phyloP scores from a whole-genome alignment of 2,797 vertebrate species.

The Siniperca undulata region DNA sequence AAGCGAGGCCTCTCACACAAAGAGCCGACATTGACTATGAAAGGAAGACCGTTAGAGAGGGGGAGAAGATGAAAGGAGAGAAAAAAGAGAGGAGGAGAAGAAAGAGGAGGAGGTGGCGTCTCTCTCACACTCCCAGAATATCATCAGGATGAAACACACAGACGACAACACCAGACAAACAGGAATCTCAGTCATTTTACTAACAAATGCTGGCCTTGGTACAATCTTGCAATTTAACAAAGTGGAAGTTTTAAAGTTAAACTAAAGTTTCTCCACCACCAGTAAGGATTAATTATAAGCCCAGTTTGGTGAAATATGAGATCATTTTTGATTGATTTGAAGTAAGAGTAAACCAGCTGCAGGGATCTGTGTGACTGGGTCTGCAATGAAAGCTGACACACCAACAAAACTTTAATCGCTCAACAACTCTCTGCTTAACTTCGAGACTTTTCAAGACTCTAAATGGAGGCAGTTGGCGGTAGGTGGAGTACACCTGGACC shows the following conservation, averaged over 20 bases:
- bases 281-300: neutral
- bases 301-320: neutral
- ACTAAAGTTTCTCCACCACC: neutral
- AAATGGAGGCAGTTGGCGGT: neutral
- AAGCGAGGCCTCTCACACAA: slow-evolving; percentile 47
- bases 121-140: neutral
- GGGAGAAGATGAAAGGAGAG: slow-evolving; percentile 34
- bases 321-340: neutral
- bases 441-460: neutral
- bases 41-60: slow-evolving; percentile 43
- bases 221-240: no score
- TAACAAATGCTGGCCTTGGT: neutral
- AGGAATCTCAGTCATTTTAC: slow-evolving; percentile 30
- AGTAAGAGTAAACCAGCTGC: neutral
- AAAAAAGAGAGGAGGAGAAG: slow-evolving; percentile 1
- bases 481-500: no score
- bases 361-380: neutral
- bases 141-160: neutral
- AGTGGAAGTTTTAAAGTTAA: neutral
- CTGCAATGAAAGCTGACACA: no score
- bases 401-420: neutral
- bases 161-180: neutral
- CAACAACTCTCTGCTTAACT: neutral
- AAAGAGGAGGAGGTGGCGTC: slow-evolving; percentile 30
- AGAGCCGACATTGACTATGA: slow-evolving; percentile 51